Evolutionary conservation across 2,797 vertebrate species (phyloP).

Genomic region (Ctenosaura bakeri): DNA sequence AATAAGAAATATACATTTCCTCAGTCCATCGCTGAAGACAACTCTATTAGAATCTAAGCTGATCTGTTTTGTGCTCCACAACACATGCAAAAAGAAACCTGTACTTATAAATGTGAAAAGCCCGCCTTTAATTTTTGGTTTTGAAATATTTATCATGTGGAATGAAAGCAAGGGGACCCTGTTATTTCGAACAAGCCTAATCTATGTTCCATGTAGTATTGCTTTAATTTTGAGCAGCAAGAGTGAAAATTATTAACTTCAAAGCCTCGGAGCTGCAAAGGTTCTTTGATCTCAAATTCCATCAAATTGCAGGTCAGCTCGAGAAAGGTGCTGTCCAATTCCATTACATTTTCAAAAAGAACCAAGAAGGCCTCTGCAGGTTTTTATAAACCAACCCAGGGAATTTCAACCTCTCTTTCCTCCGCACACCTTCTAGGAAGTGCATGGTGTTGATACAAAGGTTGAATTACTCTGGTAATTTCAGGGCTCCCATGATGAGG

Average conservation of each 20-base stretch:
- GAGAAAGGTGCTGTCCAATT: slow-evolving; percentile 65
- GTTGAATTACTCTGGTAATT: background rate
- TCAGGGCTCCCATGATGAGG: too few species aligned
- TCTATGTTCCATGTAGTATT: slow-evolving; percentile 53
- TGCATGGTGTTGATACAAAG: slow-evolving; percentile 40
- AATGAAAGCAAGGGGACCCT: slow-evolving; percentile 42
- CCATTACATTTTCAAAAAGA: slow-evolving; percentile 53
- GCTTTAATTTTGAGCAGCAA: slow-evolving; percentile 61
- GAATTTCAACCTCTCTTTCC: slow-evolving; percentile 12
- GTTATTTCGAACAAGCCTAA: slow-evolving; percentile 55
- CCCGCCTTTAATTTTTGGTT: background rate
- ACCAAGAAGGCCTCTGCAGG: background rate
- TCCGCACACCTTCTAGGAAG: background rate
- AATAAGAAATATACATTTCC: background rate
- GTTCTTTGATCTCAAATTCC: slow-evolving; percentile 75
- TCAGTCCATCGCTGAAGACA: accelerated
- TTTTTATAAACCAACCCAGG: background rate
- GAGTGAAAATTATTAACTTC: slow-evolving; percentile 74
- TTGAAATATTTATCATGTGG: slow-evolving; percentile 29
- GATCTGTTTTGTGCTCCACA: background rate
- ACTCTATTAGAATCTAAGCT: background rate
- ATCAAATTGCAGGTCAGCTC: slow-evolving; percentile 74
- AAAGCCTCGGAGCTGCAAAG: slow-evolving; percentile 62
- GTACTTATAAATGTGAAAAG: background rate
- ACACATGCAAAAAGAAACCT: background rate